Evolutionary conservation across 2,797 vertebrate genomes (phyloP), one percentile per base, ranked within the genome.

Genomic region (Florisuga fusca): DNA sequence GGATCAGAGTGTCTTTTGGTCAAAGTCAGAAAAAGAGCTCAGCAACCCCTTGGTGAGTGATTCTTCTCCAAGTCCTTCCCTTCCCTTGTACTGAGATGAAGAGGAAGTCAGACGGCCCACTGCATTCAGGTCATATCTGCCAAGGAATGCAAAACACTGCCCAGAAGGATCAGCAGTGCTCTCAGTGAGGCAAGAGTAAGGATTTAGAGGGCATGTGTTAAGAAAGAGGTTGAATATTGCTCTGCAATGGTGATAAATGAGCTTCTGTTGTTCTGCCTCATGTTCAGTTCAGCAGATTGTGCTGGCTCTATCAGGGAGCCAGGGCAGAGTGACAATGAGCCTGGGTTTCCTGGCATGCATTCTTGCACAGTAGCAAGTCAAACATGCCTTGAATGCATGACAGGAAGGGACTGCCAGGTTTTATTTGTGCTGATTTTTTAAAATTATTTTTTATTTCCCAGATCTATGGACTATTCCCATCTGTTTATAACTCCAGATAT

Each of bases 1-100:
- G 13, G 98, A 99, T 96, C 97, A 97, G 83, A 98, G 97, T 0
- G 18, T 98, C 53, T 96, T 98, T n/a, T 90, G 97, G 87, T 95
- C 96, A 80, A 96, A 97, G 93, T 33, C 97, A 7, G 98, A 98
- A 74, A 83, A 91, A 68, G 97, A 98, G 34, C 95, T 99, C 93
- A 97, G 86, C 11, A 91, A 94, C 12, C 74, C 90, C 59, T 94
- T 22, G 41, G 98, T 99, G 97, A 34, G 98, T 31, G n/a, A 69
- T 41, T 19, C 43, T 43, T 21, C 46, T 41, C 17, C 7, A 29
- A 20, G 12, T 51, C 59, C 61, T 71, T 46, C 62, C 71, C 38
- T 84, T 80, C 55, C 45, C 21, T 73, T 22, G 19, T 16, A 1
- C 50, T 64, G 57, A 22, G 4, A 9, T 1, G 8, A 50, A 59